Evolutionary conservation across 2,113 vertebrate species (phyloP).

Genomic region (Scytalopus superciliaris): DNA sequence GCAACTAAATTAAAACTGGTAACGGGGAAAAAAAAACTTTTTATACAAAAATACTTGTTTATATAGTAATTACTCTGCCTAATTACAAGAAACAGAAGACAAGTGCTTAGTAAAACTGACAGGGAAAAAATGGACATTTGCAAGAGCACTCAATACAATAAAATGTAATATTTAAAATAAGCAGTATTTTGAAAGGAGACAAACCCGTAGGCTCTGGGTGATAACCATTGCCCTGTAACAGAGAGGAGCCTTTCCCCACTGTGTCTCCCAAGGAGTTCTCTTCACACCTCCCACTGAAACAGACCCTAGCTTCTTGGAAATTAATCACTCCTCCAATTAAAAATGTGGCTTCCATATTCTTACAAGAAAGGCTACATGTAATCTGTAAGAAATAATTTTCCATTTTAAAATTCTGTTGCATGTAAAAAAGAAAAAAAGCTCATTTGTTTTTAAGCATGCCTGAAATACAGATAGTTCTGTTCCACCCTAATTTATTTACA

Average conservation of each 20-base stretch:
- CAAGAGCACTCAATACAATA: not conserved
- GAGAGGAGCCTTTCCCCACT: not conserved
- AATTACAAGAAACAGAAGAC: not conserved
- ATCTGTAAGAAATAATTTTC: not conserved
- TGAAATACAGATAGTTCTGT: not conserved
- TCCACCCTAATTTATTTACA: not conserved
- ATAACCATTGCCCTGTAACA: not conserved
- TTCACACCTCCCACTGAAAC: slow-evolving; percentile 19
- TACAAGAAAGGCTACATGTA: not conserved
- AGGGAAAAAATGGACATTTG: not conserved
- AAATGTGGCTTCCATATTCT: not conserved
- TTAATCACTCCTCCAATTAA: not conserved
- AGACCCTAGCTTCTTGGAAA: not conserved
- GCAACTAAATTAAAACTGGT: not conserved
- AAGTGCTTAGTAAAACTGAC: not conserved
- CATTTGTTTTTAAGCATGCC: not conserved
- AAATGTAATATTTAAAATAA: not conserved
- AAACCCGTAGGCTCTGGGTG: not conserved
- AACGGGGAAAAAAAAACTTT: not conserved
- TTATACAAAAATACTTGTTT: not conserved
- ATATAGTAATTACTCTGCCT: not conserved
- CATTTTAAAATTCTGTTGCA: not conserved
- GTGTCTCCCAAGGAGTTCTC: not conserved
- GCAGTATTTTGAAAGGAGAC: not conserved
- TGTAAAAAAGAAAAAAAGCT: not conserved